Evolutionary conservation across 2,113 vertebrate genomes (phyloP).

Genomic region (Pitta sordida): DNA sequence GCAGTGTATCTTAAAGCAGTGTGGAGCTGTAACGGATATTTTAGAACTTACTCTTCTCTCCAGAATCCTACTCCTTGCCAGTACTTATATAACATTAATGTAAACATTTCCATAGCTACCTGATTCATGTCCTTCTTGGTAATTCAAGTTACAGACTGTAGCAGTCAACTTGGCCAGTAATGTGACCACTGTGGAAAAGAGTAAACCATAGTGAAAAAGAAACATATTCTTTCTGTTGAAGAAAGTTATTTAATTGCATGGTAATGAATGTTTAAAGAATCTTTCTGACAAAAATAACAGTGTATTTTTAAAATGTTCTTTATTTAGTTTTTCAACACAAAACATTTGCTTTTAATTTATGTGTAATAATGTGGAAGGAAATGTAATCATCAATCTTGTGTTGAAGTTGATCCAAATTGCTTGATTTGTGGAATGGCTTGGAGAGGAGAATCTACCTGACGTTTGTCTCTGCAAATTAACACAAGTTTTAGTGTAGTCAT

Average conservation of each 20-base stretch:
- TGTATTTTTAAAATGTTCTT: not conserved
- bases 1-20: not conserved
- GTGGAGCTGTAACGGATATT: not conserved
- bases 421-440: not conserved
- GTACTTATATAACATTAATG: not conserved
- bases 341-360: not conserved
- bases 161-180: not conserved
- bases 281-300: not conserved
- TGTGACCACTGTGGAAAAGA: not conserved
- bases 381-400: not conserved
- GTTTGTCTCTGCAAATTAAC: constrained; percentile 24
- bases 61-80: not conserved
- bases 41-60: not conserved
- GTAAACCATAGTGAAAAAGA: not conserved
- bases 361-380: not conserved
- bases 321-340: not conserved
- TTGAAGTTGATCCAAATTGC: constrained; percentile 4
- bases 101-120: not conserved
- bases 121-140: not conserved
- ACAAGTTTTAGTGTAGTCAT: not conserved
- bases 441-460: not conserved
- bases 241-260: not conserved
- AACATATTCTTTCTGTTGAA: not conserved
- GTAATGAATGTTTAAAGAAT: not conserved
- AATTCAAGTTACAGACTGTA: not conserved